Conservation (phyloP, 2,888 invertebrate genomes). For the Habrosyne pyritoides region DNA sequence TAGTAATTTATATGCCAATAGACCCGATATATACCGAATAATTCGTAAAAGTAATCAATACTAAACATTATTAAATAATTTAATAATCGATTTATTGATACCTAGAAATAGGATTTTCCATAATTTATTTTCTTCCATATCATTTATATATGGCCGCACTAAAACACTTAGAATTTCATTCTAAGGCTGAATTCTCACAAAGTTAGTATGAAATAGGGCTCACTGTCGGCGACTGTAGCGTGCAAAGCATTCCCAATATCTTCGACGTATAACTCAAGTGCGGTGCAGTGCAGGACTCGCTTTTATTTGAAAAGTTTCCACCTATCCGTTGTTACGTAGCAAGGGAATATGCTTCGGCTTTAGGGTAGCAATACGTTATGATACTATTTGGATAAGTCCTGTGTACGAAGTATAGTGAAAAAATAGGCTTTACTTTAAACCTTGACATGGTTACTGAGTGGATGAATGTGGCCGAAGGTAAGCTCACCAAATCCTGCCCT, state of each 20-base stretch:
- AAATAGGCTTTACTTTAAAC: no score
- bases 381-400: background rate
- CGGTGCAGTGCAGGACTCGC: slow-evolving; percentile 14
- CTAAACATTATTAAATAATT: no score
- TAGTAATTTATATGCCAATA: no score
- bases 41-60: no score
- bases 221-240: background rate
- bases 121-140: no score
- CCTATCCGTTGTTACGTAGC: slow-evolving; percentile 41
- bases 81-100: background rate
- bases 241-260: slow-evolving; percentile 44
- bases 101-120: no score
- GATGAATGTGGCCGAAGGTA: no score
- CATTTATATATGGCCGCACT: no score
- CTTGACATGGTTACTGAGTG: no score
- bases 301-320: slow-evolving; percentile 64
- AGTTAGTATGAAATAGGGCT: background rate
- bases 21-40: no score
- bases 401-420: no score
- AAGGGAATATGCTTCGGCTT: slow-evolving; percentile 32
- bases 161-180: background rate
- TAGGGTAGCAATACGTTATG: background rate
- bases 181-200: background rate
- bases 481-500: no score
- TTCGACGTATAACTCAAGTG: slow-evolving; percentile 23